Evolutionary conservation across 1,140 invertebrate genomes (phyloP), one percentile per base, ranked within the genome.

Genomic region (Drosophila equinoxialis): DNA sequence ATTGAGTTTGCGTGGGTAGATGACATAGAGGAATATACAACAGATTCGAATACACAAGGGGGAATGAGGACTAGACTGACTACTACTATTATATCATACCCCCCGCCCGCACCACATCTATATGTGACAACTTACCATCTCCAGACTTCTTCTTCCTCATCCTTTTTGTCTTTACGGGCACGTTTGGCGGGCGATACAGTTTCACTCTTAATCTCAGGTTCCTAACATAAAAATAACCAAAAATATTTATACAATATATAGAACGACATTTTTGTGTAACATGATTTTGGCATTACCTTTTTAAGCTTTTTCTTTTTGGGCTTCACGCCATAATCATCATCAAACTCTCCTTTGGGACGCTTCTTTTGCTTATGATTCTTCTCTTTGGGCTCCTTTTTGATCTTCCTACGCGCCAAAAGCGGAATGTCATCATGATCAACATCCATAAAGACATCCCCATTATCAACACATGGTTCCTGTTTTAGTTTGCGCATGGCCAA

Each of bases 71-170:
- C 30, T 30, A 30, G 30, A 30, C 30, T 30, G 30, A 30, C 6
- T 30, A 30, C 6, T 30, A 30, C 30, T 30, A 30, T 30, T 30
- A 30, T 30, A 30, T 30, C 30, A 30, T 30, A 30, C 26, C 13
- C 13, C 13, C 3, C 41, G 17, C 41, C 41, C n/a, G n/a, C n/a
- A 3, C 2, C 13, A 5, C 14, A 57, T 11, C 66, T 35, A 13
- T 60, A 30, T 42, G 26, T 61, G 1, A 23, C 3, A 23, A 75
- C 64, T 94, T 93, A 97, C 97, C 97, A 99, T 95, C 97, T 97
- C 97, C 98, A 99, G 71, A 98, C 96, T 93, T 98, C 96, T 85
- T 94, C 94, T 81, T 96, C 95, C 83, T 97, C 96, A 74, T 96
- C 95, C 70, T 90, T 87, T 89, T 97, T 96, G 87, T 97, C 97